A percentile compares a stretch with the other conserved stretches of the same genome.
Evolutionary conservation across 2,888 invertebrate species (phyloP).

Genomic region (Agonum fuliginosum): DNA sequence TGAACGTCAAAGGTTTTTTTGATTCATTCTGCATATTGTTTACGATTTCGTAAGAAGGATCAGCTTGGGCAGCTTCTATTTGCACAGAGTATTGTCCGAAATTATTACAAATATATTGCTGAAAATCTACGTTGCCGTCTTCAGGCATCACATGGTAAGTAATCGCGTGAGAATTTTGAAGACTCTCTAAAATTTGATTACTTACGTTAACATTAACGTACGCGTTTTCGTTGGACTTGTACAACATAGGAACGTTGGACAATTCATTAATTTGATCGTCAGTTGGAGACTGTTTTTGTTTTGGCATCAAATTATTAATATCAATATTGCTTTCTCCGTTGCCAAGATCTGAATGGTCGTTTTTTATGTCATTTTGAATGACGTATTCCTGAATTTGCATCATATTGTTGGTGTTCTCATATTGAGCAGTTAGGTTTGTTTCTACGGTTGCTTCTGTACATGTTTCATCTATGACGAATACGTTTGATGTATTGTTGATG

Average conservation of each 20-base stretch:
- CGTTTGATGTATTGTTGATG: conserved; percentile 69
- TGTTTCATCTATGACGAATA: conserved; percentile 71
- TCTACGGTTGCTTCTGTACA: conserved; percentile 71
- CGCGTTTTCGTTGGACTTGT: conserved; percentile 70
- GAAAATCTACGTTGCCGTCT: conserved; percentile 69
- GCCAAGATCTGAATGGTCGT: background rate
- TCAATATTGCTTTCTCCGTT: conserved; percentile 12
- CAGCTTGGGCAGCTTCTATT: background rate
- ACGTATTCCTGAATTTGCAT: conserved; percentile 53
- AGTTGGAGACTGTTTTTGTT: conserved; percentile 5
- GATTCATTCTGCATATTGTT: background rate
- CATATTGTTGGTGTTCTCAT: conserved; percentile 62
- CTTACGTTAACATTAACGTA: conserved; percentile 79
- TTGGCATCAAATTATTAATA: conserved; percentile 13
- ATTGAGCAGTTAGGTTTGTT: conserved; percentile 69
- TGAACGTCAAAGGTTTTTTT: conserved; percentile 46
- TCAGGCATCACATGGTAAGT: conserved; percentile 71
- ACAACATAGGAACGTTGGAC: conserved; percentile 14
- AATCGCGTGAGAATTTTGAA: conserved; percentile 68
- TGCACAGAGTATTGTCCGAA: conserved; percentile 33
- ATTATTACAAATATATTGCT: conserved; percentile 63
- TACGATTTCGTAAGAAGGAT: background rate
- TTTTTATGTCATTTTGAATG: conserved; percentile 40
- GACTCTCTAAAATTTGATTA: conserved; percentile 76
- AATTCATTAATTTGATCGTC: conserved; percentile 12